phyloP scores from a whole-genome alignment of 2,888 invertebrate genomes.

The Scaptomyza tumidula region DNA sequence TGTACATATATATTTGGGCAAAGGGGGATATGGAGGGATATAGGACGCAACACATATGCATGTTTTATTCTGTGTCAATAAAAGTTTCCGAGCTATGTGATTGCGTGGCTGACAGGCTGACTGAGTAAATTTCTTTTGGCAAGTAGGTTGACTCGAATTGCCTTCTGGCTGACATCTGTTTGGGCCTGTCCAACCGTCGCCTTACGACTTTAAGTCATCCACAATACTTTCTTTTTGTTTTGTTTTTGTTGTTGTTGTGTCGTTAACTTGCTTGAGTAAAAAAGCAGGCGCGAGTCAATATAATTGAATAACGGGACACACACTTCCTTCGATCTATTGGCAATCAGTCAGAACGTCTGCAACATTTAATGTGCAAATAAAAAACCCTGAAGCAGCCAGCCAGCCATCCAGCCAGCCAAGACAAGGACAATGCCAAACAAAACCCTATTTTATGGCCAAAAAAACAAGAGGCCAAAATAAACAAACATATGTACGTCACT shows the following conservation, averaged over 20 bases:
- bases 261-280: slow-evolving; percentile 66
- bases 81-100: slow-evolving; percentile 53
- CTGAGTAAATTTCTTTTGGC: slow-evolving; percentile 31
- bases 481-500: slow-evolving; percentile 50
- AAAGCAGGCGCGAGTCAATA: slow-evolving; percentile 75
- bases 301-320: slow-evolving; percentile 69
- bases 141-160: slow-evolving; percentile 46
- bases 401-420: slow-evolving; percentile 49
- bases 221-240: slow-evolving; percentile 5
- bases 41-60: slow-evolving; percentile 21
- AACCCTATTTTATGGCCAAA: slow-evolving; percentile 73
- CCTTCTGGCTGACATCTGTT: slow-evolving; percentile 42
- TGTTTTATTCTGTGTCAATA: slow-evolving; percentile 73
- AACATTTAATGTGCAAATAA: slow-evolving; percentile 78
- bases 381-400: slow-evolving; percentile 47
- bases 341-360: slow-evolving; percentile 73
- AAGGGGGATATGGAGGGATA: too few relatives aligned
- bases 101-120: slow-evolving; percentile 20
- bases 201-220: slow-evolving; percentile 24
- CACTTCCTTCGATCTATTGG: slow-evolving; percentile 52
- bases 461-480: slow-evolving; percentile 52
- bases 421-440: slow-evolving; percentile 74
- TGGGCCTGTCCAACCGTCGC: slow-evolving; percentile 21
- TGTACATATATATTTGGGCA: background rate
- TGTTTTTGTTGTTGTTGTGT: slow-evolving; percentile 32